Base-by-base conservation (phyloP, 2,113 vertebrate genomes). In the Eretmochelys imbricata region DNA sequence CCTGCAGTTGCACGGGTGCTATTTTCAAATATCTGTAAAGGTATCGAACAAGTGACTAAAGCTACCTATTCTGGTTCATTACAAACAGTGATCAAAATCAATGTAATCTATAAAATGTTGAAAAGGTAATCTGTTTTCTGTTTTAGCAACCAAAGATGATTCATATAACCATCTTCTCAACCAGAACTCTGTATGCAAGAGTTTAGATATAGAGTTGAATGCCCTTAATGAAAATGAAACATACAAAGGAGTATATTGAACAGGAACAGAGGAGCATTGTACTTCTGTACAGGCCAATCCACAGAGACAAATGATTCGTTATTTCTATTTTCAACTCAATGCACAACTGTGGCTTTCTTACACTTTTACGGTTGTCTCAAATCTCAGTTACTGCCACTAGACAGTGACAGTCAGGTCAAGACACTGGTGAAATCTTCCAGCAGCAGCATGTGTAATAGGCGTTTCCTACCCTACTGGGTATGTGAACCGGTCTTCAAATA, bases 181-280 rank as follows among this genome's bases (percentile, higher is more conserved):
- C 84, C 31, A 69, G 75, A 53, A 59, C 38, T 86, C 0, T 0
- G 2, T 38, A 91, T 65, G 42, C 69, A 76, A 90, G 50, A 62
- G 16, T 38, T 35, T 50, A 94, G 80, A 80, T 84, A 89, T 91
- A 89, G 91, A 89, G 62, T 50, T 88, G 88, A 83, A 92, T 89
- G 69, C 27, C 54, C 76, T 88, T 90, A 42, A 84, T 93, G 84
- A 84, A 91, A 89, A 38, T 94, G 49, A 83, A n/a, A 89, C 72
- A 50, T 91, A 91, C 35, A 49, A 88, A 95, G 90, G 85, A 78
- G 88, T 91, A 95, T 80, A 93, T 85, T 97, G 92, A 96, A 91
- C 91, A 84, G 50, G 85, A 93, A 94, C 84, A 97, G 92, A 93
- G 65, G 85, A 84, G 81, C 94, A 49, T 89, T 97, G 55, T 96